Percentiles rank a stretch among this genome's conserved stretches.
These are phyloP conservation scores for Pterocles gutturalis DNA, from an alignment of 2,113 vertebrate genomes.

Conservation along the genomic window DNA sequence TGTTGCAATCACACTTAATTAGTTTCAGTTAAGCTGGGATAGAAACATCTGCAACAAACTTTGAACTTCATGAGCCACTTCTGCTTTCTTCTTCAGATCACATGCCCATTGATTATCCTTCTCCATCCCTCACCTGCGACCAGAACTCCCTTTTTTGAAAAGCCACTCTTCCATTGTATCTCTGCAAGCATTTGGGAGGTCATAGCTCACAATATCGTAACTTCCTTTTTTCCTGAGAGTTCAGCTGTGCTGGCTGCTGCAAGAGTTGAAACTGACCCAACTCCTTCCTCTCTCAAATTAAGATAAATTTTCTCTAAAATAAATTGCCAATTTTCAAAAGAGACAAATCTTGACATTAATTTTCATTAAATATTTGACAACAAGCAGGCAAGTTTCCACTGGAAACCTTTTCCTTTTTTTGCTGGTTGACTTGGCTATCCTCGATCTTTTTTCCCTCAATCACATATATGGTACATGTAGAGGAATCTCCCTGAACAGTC, in stretches of 20 bases:
- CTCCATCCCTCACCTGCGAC: neutral
- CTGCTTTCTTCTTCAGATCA: neutral
- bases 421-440: neutral
- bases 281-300: neutral
- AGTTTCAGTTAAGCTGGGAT: neutral
- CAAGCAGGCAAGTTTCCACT: neutral
- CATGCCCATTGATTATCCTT: neutral
- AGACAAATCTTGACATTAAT: neutral
- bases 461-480: neutral
- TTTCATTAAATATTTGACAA: neutral
- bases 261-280: neutral
- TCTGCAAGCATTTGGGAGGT: neutral
- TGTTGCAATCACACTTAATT: constrained; percentile 7
- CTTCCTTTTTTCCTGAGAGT: neutral
- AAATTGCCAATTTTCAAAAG: neutral
- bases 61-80: neutral
- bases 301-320: neutral
- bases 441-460: neutral
- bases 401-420: neutral
- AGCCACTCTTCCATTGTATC: fast-evolving
- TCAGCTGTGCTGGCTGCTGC: neutral
- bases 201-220: neutral
- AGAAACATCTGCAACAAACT: neutral
- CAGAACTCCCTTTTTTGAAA: neutral
- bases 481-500: neutral